Conservation (phyloP, 1,140 invertebrate species). For the Diuraphis noxia region DNA sequence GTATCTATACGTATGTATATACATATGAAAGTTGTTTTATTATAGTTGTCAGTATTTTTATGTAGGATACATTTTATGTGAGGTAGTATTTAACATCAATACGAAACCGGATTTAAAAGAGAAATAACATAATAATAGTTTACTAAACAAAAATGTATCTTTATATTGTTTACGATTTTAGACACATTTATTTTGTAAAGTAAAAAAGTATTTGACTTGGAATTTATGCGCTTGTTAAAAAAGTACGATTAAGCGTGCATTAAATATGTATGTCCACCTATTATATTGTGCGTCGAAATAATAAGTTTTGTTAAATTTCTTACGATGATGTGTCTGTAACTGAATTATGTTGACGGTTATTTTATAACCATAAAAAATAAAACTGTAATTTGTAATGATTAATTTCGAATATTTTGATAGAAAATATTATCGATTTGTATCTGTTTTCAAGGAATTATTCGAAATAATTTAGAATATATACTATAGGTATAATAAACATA, state of each 20-base stretch:
- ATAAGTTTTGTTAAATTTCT: not conserved
- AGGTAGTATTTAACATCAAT: not conserved
- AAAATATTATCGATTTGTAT: not conserved
- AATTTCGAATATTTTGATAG: conserved; percentile 24
- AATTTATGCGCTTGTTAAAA: not conserved
- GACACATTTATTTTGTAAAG: not conserved
- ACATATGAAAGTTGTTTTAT: conserved; percentile 27
- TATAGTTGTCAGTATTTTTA: conserved; percentile 5
- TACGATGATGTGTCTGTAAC: not conserved
- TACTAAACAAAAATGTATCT: not conserved
- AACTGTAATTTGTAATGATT: not conserved
- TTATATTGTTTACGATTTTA: not conserved
- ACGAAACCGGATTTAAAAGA: conserved; percentile 36
- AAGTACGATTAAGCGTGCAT: not conserved
- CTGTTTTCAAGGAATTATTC: not conserved
- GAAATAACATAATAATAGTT: not conserved
- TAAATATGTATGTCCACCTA: not conserved
- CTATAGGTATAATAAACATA: not conserved
- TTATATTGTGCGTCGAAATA: not conserved
- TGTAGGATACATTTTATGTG: not conserved
- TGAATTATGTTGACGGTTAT: not conserved
- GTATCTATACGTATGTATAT: not conserved
- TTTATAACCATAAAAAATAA: not conserved
- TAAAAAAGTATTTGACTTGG: not conserved
- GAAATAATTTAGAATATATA: not conserved